Evolutionary conservation across 53 echinoderm and acorn worm genomes (phyloP).

Genomic region (Astropecten irregularis): DNA sequence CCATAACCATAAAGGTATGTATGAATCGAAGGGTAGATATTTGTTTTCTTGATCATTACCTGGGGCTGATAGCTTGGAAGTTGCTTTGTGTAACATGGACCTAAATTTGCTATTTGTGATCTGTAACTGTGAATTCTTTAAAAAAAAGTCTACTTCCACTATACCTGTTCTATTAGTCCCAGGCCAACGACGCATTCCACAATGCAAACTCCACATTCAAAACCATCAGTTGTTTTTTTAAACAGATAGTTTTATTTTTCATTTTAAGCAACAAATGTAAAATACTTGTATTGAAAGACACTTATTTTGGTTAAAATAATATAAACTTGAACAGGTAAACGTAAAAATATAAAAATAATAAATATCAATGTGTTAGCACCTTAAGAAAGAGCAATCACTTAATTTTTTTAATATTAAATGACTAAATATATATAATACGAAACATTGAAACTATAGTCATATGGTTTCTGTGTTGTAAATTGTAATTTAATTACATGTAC

Average conservation of each 20-base stretch:
- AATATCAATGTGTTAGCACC: conserved; percentile 55
- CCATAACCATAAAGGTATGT: too few species aligned
- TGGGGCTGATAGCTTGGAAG: too few species aligned
- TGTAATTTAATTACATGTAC: conserved; percentile 22
- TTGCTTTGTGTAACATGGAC: too few species aligned
- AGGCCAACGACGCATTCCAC: not conserved
- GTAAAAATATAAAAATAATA: conserved; percentile 51
- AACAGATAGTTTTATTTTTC: conserved; percentile 5
- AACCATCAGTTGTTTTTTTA: not conserved
- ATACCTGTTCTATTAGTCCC: too few species aligned
- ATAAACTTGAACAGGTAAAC: not conserved
- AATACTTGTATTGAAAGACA: conserved; percentile 45
- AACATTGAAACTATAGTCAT: not conserved
- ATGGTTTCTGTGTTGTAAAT: not conserved
- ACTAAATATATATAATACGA: conserved; percentile 46
- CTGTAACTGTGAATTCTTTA: too few species aligned
- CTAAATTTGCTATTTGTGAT: too few species aligned
- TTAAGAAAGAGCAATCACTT: conserved; percentile 43
- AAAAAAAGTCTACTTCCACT: too few species aligned
- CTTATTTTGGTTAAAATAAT: conserved; percentile 48
- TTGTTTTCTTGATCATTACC: too few species aligned
- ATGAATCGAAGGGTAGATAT: too few species aligned
- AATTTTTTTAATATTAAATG: conserved; percentile 12
- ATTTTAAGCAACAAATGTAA: conserved; percentile 38
- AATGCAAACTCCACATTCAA: too few species aligned